Base-by-base conservation (phyloP, 1,140 invertebrate genomes). In the Stratiolaelaps scimitus region DNA sequence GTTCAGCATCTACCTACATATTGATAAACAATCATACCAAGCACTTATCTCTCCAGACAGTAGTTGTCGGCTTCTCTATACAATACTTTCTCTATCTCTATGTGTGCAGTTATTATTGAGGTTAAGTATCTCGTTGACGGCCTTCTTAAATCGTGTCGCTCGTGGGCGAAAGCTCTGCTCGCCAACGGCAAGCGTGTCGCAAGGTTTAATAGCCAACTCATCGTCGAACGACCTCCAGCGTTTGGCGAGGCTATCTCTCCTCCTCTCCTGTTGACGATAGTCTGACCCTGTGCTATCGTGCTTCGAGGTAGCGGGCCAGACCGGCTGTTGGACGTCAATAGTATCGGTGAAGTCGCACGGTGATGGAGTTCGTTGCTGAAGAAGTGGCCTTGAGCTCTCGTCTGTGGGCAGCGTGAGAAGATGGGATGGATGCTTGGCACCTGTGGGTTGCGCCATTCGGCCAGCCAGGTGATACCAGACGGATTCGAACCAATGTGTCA, bases 51-150 rank as follows among this genome's bases (percentile, higher is more conserved):
- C 34, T 40, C 34, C 10, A 6, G 4, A 10, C 34, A 40, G 34
- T 10, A 10, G 34, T 10, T 40, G 34, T 40, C 4, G n/a, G n/a
- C n/a, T n/a, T 40, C 4, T 40, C 20, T 60, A 60, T 10, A 60
- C 53, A 26, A 60, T 23, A 23, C 53, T 60, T 34, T 60, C 53
- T 10, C 53, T 26, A 60, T 60, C 53, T 60, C 53, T 15, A 15
- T 60, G 53, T 15, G n/a, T 26, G 26, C 53, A n/a, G 26, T 60
- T 60, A 34, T 60, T 60, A 26, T 60, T 60, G 26, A 60, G 34
- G 34, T 60, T 60, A 23, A 60, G 53, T 60, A 15, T 26, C 13
- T 60, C 53, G 26, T 60, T 26, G 15, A 60, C 53, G 23, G 53
- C 53, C 26, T 15, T 60, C 23, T 60, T 60, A 23, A 19, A 20